Percentiles rank a stretch among this genome's conserved stretches.
Evolutionary conservation across 2,888 invertebrate genomes (phyloP).

Genomic region (Galeopsomyia nigrocyanea): DNA sequence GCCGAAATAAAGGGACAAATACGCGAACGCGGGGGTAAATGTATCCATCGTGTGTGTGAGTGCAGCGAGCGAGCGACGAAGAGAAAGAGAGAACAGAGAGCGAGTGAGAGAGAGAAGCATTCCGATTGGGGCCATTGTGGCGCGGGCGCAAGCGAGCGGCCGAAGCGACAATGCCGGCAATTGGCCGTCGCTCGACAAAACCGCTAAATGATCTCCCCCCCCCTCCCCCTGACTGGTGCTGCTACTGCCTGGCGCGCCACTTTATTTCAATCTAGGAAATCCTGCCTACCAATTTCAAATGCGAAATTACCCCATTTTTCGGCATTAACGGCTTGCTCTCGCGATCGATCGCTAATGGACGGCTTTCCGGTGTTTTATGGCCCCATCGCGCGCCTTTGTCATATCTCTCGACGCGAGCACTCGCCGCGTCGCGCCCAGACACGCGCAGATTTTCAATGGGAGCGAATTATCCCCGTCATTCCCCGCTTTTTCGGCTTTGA

Average conservation of each 20-base stretch:
- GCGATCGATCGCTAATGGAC: slow-evolving; percentile 59
- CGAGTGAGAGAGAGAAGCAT: slow-evolving; percentile 57
- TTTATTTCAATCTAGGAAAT: slow-evolving; percentile 69
- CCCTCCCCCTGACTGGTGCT: not conserved
- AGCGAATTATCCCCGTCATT: slow-evolving; percentile 6
- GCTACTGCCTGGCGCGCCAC: slow-evolving; percentile 58
- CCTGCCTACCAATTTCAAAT: slow-evolving; percentile 63
- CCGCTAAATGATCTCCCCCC: slow-evolving; percentile 67
- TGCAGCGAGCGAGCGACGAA: slow-evolving; percentile 32
- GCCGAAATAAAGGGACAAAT: not conserved
- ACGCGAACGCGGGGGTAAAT: not conserved
- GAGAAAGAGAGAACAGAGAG: slow-evolving; percentile 57
- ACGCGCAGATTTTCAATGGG: slow-evolving; percentile 6
- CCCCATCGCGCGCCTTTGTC: not conserved
- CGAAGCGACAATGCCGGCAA: slow-evolving; percentile 69
- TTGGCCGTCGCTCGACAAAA: slow-evolving; percentile 70
- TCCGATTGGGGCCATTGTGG: slow-evolving; percentile 71
- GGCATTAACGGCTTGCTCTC: slow-evolving; percentile 58
- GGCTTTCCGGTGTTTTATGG: slow-evolving; percentile 46
- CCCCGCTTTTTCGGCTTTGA: not conserved
- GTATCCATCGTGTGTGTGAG: slow-evolving; percentile 10
- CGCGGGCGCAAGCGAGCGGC: too few relatives aligned
- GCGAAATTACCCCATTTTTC: slow-evolving; percentile 64
- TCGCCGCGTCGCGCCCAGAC: not conserved
- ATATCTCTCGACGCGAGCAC: not conserved